phyloP scores from a whole-genome alignment of 2,888 invertebrate species.

The Pogonocherus hispidulus region DNA sequence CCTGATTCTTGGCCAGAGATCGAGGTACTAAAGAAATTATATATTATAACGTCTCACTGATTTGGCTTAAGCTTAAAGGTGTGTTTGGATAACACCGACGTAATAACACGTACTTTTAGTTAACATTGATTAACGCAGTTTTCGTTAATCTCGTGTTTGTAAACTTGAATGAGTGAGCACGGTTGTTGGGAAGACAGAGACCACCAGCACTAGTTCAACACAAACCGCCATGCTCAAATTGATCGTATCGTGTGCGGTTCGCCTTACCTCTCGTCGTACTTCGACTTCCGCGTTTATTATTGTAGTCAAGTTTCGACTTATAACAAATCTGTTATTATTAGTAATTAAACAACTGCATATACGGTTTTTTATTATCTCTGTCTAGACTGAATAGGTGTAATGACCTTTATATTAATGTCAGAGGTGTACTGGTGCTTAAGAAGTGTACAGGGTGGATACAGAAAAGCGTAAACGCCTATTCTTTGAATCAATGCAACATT shows the following conservation, averaged over 20 bases:
- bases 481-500: too few species aligned
- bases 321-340: conserved; percentile 53
- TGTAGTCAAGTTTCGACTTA: conserved; percentile 47
- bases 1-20: too few species aligned
- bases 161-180: too few species aligned
- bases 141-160: too few species aligned
- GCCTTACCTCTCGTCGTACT: conserved; percentile 31
- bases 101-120: too few species aligned
- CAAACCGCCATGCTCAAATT: neutral
- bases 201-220: too few species aligned
- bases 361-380: conserved; percentile 54
- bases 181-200: too few species aligned
- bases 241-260: conserved; percentile 32
- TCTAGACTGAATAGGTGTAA: conserved; percentile 59
- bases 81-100: too few species aligned
- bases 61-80: too few species aligned
- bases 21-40: too few species aligned
- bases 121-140: too few species aligned
- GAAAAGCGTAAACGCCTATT: neutral
- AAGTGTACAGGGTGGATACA: neutral
- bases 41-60: too few species aligned
- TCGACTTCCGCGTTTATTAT: conserved; percentile 49
- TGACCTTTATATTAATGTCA: conserved; percentile 48
- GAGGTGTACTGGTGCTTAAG: conserved; percentile 28
- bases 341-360: conserved; percentile 56